These are phyloP conservation scores for Mergus octosetaceus DNA, from an alignment of 2,797 vertebrate species.

Conservation along the genomic window DNA sequence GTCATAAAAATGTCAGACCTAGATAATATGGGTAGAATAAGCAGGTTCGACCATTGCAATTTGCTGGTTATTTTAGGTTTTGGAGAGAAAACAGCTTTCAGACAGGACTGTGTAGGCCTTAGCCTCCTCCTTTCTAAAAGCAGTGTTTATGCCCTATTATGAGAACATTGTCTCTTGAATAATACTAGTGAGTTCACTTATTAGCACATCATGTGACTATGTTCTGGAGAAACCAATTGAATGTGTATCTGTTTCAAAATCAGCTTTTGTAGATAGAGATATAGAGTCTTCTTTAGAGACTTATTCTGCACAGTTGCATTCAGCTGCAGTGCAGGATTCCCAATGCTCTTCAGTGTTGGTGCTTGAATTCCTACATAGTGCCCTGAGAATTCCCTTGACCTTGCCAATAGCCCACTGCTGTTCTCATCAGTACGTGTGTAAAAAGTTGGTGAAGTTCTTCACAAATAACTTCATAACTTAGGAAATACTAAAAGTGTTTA, in stretches of 20 bases:
- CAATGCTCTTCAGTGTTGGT: neutral
- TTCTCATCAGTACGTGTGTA: accelerated
- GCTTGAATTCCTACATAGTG: neutral
- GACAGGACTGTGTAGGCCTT: accelerated
- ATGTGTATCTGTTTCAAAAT: neutral
- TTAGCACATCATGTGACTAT: neutral
- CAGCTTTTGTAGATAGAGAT: neutral
- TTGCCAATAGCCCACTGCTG: neutral
- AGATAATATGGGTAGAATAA: neutral
- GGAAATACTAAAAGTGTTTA: neutral
- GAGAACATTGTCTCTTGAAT: neutral
- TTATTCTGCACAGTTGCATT: neutral
- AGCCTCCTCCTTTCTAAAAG: neutral
- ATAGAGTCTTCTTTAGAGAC: neutral
- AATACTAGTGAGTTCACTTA: neutral
- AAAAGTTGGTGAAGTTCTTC: neutral
- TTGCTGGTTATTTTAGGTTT: neutral
- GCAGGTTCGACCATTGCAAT: neutral
- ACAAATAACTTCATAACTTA: neutral
- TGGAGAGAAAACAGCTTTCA: neutral
- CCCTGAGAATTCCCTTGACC: neutral
- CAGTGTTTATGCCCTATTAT: neutral
- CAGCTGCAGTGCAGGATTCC: neutral
- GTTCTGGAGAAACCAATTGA: neutral
- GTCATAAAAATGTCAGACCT: neutral